phyloP scores from a whole-genome alignment of 2,113 vertebrate species.

The Microcebus griseorufus region DNA sequence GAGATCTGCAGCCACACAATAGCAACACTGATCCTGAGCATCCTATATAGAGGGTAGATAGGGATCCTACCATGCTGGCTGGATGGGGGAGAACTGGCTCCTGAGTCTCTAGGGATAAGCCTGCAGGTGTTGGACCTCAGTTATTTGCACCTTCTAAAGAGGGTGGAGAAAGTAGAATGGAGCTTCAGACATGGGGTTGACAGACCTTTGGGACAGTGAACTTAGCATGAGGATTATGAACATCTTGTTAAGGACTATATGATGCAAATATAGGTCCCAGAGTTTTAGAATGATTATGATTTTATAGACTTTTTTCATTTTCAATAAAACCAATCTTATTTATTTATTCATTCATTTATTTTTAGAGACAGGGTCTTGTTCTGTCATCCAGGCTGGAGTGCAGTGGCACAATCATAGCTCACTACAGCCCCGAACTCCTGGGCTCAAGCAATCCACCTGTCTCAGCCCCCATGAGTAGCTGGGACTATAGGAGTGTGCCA shows the following conservation, averaged over 20 bases:
- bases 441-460: no score
- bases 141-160: background rate
- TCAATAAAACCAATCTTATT: background rate
- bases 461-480: no score
- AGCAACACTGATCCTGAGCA: background rate
- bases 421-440: no score
- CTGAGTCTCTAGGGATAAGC: background rate
- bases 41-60: fast-evolving
- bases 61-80: background rate
- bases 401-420: no score
- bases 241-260: background rate
- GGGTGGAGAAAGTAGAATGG: background rate
- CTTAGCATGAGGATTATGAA: background rate
- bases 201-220: background rate
- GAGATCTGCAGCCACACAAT: background rate
- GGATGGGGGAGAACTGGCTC: background rate
- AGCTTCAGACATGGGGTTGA: background rate
- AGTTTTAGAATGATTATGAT: background rate
- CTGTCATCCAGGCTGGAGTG: no score
- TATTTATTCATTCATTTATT: no score
- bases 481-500: no score
- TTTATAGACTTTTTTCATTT: background rate
- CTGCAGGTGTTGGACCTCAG: background rate
- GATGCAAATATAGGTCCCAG: background rate
- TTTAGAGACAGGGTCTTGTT: no score